A percentile compares a stretch with the other conserved stretches of the same genome.
These are phyloP conservation scores for Centropus unirufus DNA, from an alignment of 2,113 vertebrate genomes.

Conservation along the genomic window DNA sequence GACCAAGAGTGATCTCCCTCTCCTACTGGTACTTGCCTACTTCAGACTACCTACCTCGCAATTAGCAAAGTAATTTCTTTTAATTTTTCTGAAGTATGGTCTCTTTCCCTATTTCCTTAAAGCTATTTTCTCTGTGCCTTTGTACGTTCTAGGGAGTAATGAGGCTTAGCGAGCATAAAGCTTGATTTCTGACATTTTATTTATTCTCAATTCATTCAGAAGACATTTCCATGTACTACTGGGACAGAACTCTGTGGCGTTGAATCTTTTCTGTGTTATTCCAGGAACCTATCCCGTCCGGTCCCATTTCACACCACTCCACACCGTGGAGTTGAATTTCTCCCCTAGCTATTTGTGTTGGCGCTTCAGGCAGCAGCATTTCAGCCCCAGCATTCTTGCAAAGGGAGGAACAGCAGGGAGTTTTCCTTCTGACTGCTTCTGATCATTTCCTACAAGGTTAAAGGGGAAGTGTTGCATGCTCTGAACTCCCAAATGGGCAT, in stretches of 20 bases:
- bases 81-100: background rate
- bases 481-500: background rate
- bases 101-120: background rate
- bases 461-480: background rate
- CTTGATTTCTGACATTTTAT: background rate
- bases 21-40: background rate
- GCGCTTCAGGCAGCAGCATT: background rate
- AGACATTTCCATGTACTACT: background rate
- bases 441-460: background rate
- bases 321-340: background rate
- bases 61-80: background rate
- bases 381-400: slow-evolving; percentile 5
- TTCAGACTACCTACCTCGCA: background rate
- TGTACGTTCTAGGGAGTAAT: background rate
- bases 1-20: rapidly evolving
- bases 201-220: background rate
- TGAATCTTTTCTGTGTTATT: background rate
- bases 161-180: background rate
- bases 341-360: background rate
- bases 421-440: slow-evolving; percentile 34
- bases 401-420: background rate
- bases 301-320: background rate
- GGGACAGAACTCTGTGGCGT: background rate
- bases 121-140: background rate
- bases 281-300: background rate